These are phyloP conservation scores for Drosophila subpulchrella DNA, from an alignment of 1,140 invertebrate genomes.

Conservation along the genomic window DNA sequence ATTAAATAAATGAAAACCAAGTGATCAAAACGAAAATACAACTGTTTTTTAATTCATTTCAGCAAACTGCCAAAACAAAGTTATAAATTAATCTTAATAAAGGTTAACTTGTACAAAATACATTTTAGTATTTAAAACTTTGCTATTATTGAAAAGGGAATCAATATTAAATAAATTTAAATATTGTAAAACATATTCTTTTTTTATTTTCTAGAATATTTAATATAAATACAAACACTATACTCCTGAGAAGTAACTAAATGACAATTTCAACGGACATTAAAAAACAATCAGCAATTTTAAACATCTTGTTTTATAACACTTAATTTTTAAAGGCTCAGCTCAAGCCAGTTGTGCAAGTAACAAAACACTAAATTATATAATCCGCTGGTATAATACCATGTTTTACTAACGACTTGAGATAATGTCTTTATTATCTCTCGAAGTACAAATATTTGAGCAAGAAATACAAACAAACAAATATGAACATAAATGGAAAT, in stretches of 20 bases:
- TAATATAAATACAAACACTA: too few relatives aligned
- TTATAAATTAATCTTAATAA: too few relatives aligned
- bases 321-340: neutral
- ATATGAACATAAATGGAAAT: neutral
- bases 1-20: constrained; percentile 52
- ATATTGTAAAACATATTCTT: too few relatives aligned
- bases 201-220: too few relatives aligned
- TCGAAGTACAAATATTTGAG: neutral
- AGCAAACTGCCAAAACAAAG: too few relatives aligned
- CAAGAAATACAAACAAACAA: neutral
- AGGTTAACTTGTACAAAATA: too few relatives aligned
- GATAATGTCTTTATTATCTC: neutral
- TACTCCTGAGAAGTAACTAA: too few relatives aligned
- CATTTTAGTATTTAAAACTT: too few relatives aligned
- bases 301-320: neutral
- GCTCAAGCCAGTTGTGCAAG: neutral
- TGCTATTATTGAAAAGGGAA: too few relatives aligned
- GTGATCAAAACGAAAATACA: constrained; percentile 67
- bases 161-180: too few relatives aligned
- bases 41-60: neutral
- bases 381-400: neutral
- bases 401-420: neutral
- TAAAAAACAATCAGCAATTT: neutral
- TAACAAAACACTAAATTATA: too few relatives aligned
- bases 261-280: neutral